These are phyloP conservation scores for Ariopsis seemanni DNA, from an alignment of 2,113 vertebrate species.

Conservation along the genomic window DNA sequence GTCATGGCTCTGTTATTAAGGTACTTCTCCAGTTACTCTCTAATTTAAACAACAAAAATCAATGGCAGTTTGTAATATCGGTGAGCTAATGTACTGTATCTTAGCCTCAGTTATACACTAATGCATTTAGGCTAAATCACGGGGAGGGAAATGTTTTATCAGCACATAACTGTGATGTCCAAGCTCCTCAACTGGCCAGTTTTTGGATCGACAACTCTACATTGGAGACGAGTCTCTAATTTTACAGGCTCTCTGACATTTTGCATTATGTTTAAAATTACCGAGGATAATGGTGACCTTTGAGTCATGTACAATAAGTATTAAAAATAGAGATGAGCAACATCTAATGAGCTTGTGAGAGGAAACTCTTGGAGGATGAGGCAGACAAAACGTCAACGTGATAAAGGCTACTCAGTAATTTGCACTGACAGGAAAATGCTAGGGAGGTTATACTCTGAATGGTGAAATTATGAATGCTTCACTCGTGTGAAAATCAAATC, in stretches of 20 bases:
- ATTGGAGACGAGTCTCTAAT: neutral
- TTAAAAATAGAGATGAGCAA: neutral
- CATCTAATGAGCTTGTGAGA: neutral
- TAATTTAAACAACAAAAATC: neutral
- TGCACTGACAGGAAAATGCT: neutral
- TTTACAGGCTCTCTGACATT: neutral
- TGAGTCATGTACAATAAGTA: neutral
- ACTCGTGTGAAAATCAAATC: neutral
- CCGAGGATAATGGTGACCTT: neutral
- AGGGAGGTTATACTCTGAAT: neutral
- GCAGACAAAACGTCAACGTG: neutral
- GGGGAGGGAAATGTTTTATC: neutral
- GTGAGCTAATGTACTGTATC: neutral
- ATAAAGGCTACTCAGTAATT: neutral
- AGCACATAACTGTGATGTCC: neutral
- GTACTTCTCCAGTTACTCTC: neutral
- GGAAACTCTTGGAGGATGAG: neutral
- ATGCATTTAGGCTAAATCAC: constrained; percentile 2
- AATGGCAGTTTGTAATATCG: neutral
- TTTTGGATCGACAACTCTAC: neutral
- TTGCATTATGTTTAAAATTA: neutral
- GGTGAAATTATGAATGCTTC: neutral
- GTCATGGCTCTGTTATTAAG: neutral
- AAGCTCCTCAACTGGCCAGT: neutral
- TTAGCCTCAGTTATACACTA: neutral